Evolutionary conservation across 2,797 vertebrate genomes (phyloP).

Genomic region (Furcifer pardalis): DNA sequence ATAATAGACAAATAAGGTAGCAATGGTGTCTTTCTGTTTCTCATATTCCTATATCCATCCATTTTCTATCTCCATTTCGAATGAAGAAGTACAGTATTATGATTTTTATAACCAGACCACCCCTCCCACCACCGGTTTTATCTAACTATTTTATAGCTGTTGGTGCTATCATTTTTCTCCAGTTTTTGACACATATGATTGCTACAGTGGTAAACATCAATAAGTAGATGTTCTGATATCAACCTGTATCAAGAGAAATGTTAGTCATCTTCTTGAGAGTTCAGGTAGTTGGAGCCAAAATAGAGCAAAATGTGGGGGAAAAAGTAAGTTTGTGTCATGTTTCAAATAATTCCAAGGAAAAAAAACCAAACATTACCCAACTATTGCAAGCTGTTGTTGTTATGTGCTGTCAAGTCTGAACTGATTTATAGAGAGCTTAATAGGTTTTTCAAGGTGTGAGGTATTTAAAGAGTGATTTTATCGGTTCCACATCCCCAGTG

Average conservation of each 20-base stretch:
- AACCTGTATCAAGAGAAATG: background rate
- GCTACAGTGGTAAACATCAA: background rate
- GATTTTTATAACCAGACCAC: background rate
- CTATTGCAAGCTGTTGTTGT: no score
- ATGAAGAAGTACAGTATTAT: background rate
- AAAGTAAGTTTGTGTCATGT: background rate
- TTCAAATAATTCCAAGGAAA: background rate
- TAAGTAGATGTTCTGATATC: background rate
- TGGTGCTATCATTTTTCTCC: background rate
- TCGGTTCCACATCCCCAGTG: no score
- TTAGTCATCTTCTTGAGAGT: background rate
- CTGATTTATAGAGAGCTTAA: no score
- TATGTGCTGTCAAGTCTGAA: no score
- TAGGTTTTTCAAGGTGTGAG: no score
- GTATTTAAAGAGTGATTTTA: no score
- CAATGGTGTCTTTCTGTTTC: background rate
- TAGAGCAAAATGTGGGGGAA: background rate
- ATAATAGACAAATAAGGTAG: no score
- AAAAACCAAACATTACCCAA: background rate
- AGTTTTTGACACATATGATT: background rate
- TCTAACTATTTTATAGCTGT: background rate
- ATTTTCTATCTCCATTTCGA: background rate
- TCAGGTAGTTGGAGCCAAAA: background rate
- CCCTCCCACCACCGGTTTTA: background rate
- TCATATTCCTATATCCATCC: background rate